These are phyloP conservation scores for Lemur catta DNA, from an alignment of 2,797 vertebrate genomes.

Conservation along the genomic window DNA sequence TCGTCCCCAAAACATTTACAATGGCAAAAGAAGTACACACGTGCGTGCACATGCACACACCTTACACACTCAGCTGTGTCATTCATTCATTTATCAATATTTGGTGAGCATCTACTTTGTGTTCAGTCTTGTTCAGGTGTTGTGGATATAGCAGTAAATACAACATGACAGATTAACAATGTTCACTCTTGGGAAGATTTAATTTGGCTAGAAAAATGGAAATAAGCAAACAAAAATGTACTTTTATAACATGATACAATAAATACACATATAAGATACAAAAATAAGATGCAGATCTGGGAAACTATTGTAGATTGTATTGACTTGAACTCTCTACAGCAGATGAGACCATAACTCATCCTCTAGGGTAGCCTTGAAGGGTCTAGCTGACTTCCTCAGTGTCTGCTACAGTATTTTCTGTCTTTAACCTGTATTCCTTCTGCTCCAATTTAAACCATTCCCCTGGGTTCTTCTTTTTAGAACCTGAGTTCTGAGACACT, in stretches of 20 bases:
- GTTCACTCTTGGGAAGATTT: background rate
- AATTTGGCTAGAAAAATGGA: background rate
- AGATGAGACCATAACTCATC: background rate
- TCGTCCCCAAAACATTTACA: background rate
- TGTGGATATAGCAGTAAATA: background rate
- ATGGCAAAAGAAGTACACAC: background rate
- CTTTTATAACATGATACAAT: background rate
- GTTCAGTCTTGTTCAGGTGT: background rate
- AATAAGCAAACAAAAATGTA: background rate
- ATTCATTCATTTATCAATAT: background rate
- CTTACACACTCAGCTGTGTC: background rate
- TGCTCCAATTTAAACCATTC: background rate
- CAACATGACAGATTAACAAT: background rate
- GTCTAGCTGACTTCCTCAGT: background rate
- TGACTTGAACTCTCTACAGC: fast-evolving
- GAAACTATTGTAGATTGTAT: background rate
- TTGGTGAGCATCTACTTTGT: background rate
- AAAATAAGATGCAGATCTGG: background rate
- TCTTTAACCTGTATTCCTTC: slow-evolving; percentile 26
- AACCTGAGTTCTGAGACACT: background rate
- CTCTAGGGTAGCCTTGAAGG: too few species aligned
- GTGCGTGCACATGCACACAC: fast-evolving
- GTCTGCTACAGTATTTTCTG: background rate
- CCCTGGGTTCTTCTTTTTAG: slow-evolving; percentile 3
- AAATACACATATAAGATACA: background rate